Evolutionary conservation across 1,140 invertebrate genomes (phyloP).

Genomic region (Chrysomallon squamiferum): DNA sequence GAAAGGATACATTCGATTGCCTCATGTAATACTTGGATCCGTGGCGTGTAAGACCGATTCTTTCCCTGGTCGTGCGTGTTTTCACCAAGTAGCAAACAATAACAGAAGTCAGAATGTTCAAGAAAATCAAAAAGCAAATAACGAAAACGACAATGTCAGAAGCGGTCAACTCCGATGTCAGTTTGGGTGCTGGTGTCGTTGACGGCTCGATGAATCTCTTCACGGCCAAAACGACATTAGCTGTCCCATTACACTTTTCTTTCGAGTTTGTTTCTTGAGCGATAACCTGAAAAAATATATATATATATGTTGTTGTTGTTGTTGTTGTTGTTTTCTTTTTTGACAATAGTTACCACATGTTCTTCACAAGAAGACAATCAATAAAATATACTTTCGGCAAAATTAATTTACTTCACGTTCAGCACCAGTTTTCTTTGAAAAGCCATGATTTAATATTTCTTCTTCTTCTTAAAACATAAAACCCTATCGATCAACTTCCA

Average conservation of each 20-base stretch:
- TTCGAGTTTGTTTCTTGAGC: constrained; percentile 11
- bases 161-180: constrained; percentile 4
- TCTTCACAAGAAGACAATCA: too few species aligned
- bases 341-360: too few species aligned
- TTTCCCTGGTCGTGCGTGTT: neutral
- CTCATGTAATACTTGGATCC: constrained; percentile 22
- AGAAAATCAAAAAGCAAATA: constrained; percentile 19
- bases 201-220: neutral
- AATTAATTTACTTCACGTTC: too few species aligned
- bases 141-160: constrained; percentile 23
- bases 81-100: constrained; percentile 9
- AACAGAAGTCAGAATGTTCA: constrained; percentile 14
- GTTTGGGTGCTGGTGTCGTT: constrained; percentile 7
- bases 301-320: too few species aligned
- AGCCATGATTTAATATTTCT: too few species aligned
- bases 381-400: too few species aligned
- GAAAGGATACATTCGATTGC: neutral
- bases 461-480: too few species aligned
- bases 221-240: constrained; percentile 13
- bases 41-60: neutral
- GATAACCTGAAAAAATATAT: constrained; percentile 12
- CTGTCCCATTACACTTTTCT: constrained; percentile 9
- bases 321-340: too few species aligned
- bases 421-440: too few species aligned
- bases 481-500: too few species aligned